Evolutionary conservation across 2,113 vertebrate genomes (phyloP).

Genomic region (Rhizomys pruinosus): DNA sequence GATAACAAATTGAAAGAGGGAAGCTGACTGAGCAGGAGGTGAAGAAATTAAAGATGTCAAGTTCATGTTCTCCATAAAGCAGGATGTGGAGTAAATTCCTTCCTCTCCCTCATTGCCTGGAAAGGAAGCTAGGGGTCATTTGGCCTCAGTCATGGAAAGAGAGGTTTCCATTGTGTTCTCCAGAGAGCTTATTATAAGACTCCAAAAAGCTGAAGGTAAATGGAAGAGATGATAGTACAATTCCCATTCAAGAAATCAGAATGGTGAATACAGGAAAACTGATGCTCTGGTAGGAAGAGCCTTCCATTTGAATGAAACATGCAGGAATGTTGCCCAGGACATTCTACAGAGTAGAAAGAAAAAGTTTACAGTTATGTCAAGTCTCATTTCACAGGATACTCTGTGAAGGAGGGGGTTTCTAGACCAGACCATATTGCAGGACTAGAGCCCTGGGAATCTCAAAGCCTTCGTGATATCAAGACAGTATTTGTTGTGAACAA

Average conservation of each 20-base stretch:
- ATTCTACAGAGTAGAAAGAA: background rate
- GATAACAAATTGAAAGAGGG: background rate
- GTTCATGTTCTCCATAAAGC: background rate
- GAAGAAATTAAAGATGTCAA: background rate
- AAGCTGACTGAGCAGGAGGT: background rate
- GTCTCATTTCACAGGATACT: background rate
- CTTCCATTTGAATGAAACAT: background rate
- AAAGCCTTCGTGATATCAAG: no score
- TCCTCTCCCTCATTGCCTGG: background rate
- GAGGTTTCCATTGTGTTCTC: background rate
- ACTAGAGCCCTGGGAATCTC: accelerated
- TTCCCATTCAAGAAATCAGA: background rate
- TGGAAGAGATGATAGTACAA: background rate
- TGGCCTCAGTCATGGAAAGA: background rate
- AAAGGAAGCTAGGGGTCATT: background rate
- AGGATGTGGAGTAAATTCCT: background rate
- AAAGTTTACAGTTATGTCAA: background rate
- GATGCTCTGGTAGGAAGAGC: background rate
- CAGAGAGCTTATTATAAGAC: background rate
- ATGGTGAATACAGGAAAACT: background rate
- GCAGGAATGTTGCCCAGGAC: background rate
- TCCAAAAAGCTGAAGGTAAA: background rate
- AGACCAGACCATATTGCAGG: background rate
- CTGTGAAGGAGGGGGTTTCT: background rate
- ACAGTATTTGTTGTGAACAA: background rate